These are phyloP conservation scores for Pseudorhiza aurosa DNA, from an alignment of 30 jellyfish, hydroid and myxozoan genomes.

Conservation along the genomic window DNA sequence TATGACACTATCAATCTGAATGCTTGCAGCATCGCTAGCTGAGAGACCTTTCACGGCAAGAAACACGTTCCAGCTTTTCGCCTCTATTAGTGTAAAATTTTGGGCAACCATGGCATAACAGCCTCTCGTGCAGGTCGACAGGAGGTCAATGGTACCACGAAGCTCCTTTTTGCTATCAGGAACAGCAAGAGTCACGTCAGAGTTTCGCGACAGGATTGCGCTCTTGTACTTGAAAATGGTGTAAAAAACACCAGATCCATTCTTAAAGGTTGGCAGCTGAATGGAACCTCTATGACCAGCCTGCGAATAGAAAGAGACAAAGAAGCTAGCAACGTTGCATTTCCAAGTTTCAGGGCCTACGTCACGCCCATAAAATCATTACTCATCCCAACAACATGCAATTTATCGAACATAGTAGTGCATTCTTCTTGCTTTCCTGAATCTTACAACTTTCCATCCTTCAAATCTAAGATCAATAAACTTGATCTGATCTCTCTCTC, in stretches of 20 bases:
- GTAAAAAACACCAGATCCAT: slow-evolving; percentile 48
- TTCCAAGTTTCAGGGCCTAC: too few relatives aligned
- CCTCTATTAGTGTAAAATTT: slow-evolving; percentile 30
- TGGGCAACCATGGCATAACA: slow-evolving; percentile 42
- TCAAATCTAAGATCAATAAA: too few relatives aligned
- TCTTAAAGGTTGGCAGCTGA: slow-evolving; percentile 40
- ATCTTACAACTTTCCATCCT: too few relatives aligned
- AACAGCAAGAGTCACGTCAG: background rate
- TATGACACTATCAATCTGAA: slow-evolving; percentile 22
- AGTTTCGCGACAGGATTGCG: slow-evolving; percentile 9
- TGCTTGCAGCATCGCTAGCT: slow-evolving; percentile 4
- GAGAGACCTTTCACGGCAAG: slow-evolving; percentile 1
- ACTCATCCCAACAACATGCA: too few relatives aligned
- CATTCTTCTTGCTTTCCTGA: too few relatives aligned
- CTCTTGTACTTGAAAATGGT: slow-evolving; percentile 54
- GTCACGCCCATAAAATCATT: too few relatives aligned
- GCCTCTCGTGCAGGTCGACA: slow-evolving; percentile 19
- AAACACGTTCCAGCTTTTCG: slow-evolving; percentile 49
- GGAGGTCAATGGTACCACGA: slow-evolving; percentile 13
- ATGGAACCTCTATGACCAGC: slow-evolving; percentile 45
- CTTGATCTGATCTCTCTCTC: too few relatives aligned
- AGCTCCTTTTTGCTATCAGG: background rate
- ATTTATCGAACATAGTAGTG: too few relatives aligned
- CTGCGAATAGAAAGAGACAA: too few relatives aligned
- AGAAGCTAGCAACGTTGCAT: too few relatives aligned